phyloP scores from a whole-genome alignment of 2,797 vertebrate genomes.

The Microctenopoma lineatum region DNA sequence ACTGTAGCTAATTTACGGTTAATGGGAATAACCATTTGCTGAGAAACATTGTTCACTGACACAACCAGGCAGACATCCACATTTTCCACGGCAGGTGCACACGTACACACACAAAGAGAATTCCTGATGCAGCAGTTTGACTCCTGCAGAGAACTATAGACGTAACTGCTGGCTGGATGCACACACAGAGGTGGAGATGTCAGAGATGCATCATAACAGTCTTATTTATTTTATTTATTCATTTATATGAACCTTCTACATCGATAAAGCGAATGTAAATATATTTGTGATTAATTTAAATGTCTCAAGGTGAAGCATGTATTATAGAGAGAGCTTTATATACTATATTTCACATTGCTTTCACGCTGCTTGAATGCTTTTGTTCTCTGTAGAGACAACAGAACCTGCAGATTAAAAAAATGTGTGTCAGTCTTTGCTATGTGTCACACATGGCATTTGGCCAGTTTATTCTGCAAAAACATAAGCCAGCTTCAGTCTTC shows the following conservation, averaged over 20 bases:
- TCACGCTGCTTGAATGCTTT: background rate
- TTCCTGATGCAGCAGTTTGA: constrained; percentile 71
- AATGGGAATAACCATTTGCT: background rate
- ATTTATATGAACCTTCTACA: background rate
- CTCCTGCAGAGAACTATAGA: constrained; percentile 59
- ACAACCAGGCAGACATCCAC: constrained; percentile 7
- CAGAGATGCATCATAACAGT: background rate
- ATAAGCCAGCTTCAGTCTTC: constrained; percentile 21
- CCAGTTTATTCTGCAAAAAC: constrained; percentile 1
- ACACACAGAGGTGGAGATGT: constrained; percentile 31
- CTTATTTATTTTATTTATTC: background rate
- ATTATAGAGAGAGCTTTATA: background rate
- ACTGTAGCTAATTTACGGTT: background rate
- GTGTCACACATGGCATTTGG: background rate
- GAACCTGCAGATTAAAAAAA: background rate
- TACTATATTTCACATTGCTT: too few species aligned
- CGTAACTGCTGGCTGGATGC: constrained; percentile 44
- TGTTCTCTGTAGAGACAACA: background rate
- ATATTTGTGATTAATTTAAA: background rate
- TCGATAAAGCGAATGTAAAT: background rate
- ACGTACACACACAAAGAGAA: constrained; percentile 61
- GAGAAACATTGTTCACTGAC: constrained; percentile 22
- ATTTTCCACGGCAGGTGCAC: constrained; percentile 23
- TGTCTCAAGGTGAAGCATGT: background rate
- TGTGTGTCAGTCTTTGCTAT: background rate